A percentile compares a stretch with the other conserved stretches of the same genome.
Conservation (phyloP, 2,113 vertebrate species). For the Cyanoramphus novaezelandiae region DNA sequence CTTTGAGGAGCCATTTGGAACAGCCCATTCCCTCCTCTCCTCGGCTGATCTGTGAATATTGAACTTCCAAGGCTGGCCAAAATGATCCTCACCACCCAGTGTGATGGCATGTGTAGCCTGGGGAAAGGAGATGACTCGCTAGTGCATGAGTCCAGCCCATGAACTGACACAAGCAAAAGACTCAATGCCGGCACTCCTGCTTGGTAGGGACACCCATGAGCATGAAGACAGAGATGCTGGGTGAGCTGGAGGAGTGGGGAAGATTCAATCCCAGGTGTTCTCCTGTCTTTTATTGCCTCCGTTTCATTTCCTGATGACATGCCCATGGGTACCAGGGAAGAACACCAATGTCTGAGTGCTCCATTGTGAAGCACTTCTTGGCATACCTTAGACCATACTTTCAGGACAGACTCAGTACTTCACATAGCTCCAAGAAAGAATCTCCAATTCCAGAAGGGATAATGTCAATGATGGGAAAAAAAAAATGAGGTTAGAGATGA, state of each 20-base stretch:
- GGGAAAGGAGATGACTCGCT: background rate
- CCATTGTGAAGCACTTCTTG: background rate
- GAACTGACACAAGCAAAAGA: background rate
- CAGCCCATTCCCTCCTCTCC: background rate
- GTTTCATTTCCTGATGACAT: background rate
- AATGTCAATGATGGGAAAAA: background rate
- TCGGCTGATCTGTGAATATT: background rate
- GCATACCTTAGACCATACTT: background rate
- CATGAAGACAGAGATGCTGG: background rate
- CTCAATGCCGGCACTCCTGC: background rate
- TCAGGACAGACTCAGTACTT: background rate
- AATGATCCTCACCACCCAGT: background rate
- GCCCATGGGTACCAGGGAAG: background rate
- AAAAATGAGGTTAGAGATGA: background rate
- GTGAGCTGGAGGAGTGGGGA: background rate
- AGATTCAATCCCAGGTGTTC: fast-evolving
- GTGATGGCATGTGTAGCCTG: fast-evolving
- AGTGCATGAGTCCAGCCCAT: background rate
- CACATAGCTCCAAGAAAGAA: background rate
- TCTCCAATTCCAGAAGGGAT: background rate
- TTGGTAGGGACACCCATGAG: background rate
- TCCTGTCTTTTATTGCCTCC: background rate
- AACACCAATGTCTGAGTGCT: background rate
- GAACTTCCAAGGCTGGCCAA: background rate
- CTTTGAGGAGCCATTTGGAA: background rate